These are phyloP conservation scores for Lucifuga dentata DNA, from an alignment of 2,113 vertebrate species.

Conservation along the genomic window DNA sequence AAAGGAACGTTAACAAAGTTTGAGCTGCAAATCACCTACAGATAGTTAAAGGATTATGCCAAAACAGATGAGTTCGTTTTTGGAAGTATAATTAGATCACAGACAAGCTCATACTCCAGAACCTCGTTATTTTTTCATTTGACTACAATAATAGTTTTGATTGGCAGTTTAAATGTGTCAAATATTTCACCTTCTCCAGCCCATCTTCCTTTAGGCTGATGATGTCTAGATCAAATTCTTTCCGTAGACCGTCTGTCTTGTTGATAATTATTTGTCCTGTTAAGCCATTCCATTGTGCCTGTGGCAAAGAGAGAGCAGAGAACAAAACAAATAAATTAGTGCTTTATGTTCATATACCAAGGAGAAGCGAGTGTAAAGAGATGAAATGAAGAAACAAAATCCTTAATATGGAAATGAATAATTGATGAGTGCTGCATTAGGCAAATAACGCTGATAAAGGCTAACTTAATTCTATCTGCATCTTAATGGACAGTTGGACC, in stretches of 20 bases:
- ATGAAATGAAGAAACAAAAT: constrained; percentile 1
- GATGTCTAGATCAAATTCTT: constrained; percentile 97
- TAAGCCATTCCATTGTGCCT: constrained; percentile 95
- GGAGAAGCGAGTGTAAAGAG: constrained; percentile 17
- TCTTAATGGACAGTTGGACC: constrained; percentile 37
- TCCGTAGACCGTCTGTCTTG: constrained; percentile 94
- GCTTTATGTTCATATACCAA: constrained; percentile 20
- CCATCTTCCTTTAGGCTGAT: constrained; percentile 98
- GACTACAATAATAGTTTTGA: too few relatives aligned
- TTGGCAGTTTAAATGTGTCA: constrained; percentile 17
- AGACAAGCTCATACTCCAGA: too few relatives aligned
- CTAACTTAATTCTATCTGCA: too few relatives aligned
- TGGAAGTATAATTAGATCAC: background rate
- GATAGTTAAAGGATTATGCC: constrained; percentile 14
- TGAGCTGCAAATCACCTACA: background rate
- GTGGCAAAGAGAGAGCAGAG: constrained; percentile 41
- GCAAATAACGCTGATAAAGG: constrained; percentile 31
- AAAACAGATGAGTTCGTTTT: constrained; percentile 7
- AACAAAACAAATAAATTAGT: constrained; percentile 33
- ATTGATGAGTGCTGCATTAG: constrained; percentile 38
- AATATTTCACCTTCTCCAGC: constrained; percentile 92
- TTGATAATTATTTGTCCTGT: constrained; percentile 96
- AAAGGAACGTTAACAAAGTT: background rate
- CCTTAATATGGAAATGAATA: constrained; percentile 45
- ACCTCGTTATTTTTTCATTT: too few relatives aligned